These are phyloP conservation scores for Thunnus maccoyii DNA, from an alignment of 2,113 vertebrate genomes.

Conservation along the genomic window DNA sequence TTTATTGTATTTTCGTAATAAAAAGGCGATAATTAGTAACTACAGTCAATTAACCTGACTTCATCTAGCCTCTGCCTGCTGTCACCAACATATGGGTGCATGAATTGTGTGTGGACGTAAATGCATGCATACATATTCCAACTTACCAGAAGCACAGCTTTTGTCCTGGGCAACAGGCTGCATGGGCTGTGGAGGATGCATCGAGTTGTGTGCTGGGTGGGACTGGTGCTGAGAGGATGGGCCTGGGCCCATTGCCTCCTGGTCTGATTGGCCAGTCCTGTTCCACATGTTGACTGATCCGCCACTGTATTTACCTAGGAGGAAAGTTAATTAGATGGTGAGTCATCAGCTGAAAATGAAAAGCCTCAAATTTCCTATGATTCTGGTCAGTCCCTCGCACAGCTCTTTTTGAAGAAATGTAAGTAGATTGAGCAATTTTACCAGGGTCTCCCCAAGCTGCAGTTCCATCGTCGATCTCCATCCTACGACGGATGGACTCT, in stretches of 20 bases:
- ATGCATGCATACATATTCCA: background rate
- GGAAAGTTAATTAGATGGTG: constrained; percentile 1
- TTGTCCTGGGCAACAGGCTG: constrained; percentile 85
- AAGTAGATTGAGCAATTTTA: constrained; percentile 20
- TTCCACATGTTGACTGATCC: constrained; percentile 96
- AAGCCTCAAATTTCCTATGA: background rate
- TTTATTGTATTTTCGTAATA: no score
- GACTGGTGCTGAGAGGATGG: constrained; percentile 78
- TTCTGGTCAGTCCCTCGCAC: background rate
- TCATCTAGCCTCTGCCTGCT: background rate
- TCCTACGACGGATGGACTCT: constrained; percentile 94
- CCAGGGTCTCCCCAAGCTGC: constrained; percentile 97
- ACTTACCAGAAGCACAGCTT: constrained; percentile 86
- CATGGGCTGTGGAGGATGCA: constrained; percentile 69
- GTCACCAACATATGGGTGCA: background rate
- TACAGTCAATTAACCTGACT: no score
- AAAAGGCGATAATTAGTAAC: background rate
- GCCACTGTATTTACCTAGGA: constrained; percentile 65
- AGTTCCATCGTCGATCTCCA: constrained; percentile 98
- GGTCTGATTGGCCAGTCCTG: constrained; percentile 89
- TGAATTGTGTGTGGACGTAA: background rate
- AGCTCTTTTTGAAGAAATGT: background rate
- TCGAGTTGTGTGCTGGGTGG: constrained; percentile 58
- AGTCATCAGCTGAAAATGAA: background rate
- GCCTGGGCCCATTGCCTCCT: constrained; percentile 77